Evolutionary conservation across 1,140 invertebrate species (phyloP).

Genomic region (Planococcus citri): DNA sequence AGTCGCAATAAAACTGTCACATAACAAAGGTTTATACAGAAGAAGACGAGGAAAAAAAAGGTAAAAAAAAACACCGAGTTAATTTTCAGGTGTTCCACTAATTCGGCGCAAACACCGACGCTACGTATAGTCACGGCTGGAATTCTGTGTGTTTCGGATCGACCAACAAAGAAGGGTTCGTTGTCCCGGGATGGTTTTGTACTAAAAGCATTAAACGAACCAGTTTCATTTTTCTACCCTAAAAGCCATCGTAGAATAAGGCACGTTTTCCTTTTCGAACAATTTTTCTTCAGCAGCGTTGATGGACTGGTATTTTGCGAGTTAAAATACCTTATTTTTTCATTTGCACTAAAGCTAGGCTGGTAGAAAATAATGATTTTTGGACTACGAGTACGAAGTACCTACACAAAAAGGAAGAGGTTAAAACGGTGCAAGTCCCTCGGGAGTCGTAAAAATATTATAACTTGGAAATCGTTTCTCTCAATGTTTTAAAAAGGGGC

Average conservation of each 20-base stretch:
- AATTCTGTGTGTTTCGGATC: too few species aligned
- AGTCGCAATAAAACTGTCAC: not conserved
- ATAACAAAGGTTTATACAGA: not conserved
- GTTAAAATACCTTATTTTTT: too few species aligned
- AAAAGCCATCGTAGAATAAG: not conserved
- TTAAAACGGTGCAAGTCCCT: not conserved
- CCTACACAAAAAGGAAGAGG: too few species aligned
- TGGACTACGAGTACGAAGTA: not conserved
- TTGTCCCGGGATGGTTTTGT: too few species aligned
- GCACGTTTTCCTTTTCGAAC: too few species aligned
- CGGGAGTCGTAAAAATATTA: not conserved
- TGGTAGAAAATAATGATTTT: not conserved
- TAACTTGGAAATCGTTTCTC: too few species aligned
- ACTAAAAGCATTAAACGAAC: too few species aligned
- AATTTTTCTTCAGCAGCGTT: too few species aligned
- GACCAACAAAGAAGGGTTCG: not conserved
- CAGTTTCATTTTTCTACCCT: conserved; percentile 5
- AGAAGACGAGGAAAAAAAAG: not conserved
- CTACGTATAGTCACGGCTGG: too few species aligned
- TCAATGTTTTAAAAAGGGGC: not conserved
- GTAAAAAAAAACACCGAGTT: not conserved
- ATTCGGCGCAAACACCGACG: too few species aligned
- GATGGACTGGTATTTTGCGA: too few species aligned
- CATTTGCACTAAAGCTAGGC: too few species aligned
- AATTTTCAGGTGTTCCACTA: not conserved